These are phyloP conservation scores for Ateles fusciceps DNA, from an alignment of 2,797 vertebrate species.

Conservation along the genomic window DNA sequence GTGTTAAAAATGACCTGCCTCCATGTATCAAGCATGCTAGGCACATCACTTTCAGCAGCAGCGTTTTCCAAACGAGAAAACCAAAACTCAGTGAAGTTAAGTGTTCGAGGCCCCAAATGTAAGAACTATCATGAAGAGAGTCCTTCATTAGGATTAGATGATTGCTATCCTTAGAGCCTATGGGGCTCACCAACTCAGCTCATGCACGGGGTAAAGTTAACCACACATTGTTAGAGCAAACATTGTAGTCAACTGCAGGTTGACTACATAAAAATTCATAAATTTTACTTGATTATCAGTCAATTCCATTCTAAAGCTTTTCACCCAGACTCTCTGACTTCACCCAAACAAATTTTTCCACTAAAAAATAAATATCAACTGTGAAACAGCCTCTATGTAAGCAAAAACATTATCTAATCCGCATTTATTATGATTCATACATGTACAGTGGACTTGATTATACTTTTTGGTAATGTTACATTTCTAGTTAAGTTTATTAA, in stretches of 20 bases:
- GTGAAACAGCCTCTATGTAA: conserved; percentile 72
- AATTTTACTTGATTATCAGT: conserved; percentile 43
- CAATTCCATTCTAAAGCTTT: conserved; percentile 28
- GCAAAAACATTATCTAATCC: conserved; percentile 73
- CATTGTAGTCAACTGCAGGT: not conserved
- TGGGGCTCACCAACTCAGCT: not conserved
- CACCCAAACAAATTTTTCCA: conserved; percentile 63
- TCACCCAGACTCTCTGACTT: conserved; percentile 49
- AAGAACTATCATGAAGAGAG: not conserved
- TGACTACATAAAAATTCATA: not conserved
- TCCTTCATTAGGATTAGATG: not conserved
- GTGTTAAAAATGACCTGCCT: not conserved
- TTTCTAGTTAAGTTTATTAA: conserved; percentile 81
- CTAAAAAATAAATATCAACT: conserved; percentile 67
- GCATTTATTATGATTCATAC: conserved; percentile 73
- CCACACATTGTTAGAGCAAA: not conserved
- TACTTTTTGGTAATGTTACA: conserved; percentile 70
- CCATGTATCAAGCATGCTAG: not conserved
- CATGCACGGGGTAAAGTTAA: not conserved
- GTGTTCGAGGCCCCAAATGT: not conserved
- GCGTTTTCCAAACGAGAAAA: not conserved
- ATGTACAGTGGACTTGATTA: conserved; percentile 74
- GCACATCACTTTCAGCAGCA: not conserved
- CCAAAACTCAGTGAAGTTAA: not conserved
- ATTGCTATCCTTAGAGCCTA: not conserved